Evolutionary conservation across 2,113 vertebrate genomes (phyloP).

Genomic region (Aphyosemion australe): DNA sequence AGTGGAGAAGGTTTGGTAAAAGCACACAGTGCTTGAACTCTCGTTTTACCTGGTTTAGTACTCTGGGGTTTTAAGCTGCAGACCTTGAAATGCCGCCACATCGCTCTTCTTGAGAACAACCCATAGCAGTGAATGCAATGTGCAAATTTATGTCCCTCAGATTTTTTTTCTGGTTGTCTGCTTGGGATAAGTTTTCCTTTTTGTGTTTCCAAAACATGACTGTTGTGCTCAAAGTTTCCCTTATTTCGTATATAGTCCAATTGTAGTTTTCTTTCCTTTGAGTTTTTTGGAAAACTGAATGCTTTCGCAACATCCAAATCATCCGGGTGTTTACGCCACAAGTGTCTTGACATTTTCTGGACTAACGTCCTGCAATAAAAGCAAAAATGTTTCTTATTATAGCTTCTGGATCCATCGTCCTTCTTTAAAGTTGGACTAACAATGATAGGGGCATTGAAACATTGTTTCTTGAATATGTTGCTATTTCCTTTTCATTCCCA

Average conservation of each 20-base stretch:
- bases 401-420: constrained; percentile 16
- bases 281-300: constrained; percentile 8
- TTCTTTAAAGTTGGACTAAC: constrained; percentile 12
- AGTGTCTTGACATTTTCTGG: constrained; percentile 23
- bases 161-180: constrained; percentile 10
- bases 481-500: background rate
- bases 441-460: background rate
- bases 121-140: constrained; percentile 17
- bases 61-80: constrained; percentile 10
- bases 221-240: constrained; percentile 13
- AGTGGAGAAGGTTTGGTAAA: constrained; percentile 10
- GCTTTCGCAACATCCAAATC: background rate
- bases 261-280: constrained; percentile 2
- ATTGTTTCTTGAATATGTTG: no score
- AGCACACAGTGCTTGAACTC: constrained; percentile 22
- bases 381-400: constrained; percentile 15
- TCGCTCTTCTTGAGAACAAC: background rate
- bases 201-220: background rate
- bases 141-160: background rate
- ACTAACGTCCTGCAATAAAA: background rate
- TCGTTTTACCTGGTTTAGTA: constrained; percentile 11
- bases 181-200: constrained; percentile 13
- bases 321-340: background rate
- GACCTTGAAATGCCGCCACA: constrained; percentile 17
- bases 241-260: constrained; percentile 17